A percentile compares a stretch with the other conserved stretches of the same genome.
phyloP scores from a whole-genome alignment of 2,888 invertebrate genomes.

The Brachylomia viminalis region DNA sequence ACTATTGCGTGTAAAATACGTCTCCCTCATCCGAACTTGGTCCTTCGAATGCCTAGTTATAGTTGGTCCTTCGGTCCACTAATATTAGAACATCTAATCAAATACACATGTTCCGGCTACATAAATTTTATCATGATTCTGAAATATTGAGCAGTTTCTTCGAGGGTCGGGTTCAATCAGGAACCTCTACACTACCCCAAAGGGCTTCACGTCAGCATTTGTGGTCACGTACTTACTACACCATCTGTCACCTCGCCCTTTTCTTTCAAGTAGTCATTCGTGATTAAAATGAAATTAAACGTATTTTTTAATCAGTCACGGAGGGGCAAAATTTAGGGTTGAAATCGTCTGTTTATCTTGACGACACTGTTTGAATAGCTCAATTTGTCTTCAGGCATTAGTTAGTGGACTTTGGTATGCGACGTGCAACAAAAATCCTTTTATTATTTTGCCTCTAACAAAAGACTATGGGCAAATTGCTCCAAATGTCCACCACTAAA shows the following conservation, averaged over 20 bases:
- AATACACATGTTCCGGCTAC: not conserved
- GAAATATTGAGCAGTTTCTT: slow-evolving; percentile 19
- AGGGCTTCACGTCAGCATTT: slow-evolving; percentile 19
- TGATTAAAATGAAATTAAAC: slow-evolving; percentile 32
- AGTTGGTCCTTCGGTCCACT: not conserved
- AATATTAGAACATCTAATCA: slow-evolving; percentile 15
- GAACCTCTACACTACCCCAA: slow-evolving; percentile 1
- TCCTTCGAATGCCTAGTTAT: not conserved
- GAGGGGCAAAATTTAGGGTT: not conserved
- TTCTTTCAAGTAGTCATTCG: slow-evolving; percentile 34
- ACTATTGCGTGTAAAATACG: not conserved
- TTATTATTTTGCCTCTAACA: not conserved
- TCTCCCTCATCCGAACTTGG: not conserved
- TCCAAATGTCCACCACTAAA: too few relatives aligned
- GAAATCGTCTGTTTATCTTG: slow-evolving; percentile 2
- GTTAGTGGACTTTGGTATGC: not conserved
- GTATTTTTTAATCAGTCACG: slow-evolving; percentile 12
- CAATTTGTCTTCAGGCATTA: not conserved
- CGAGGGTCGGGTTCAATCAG: slow-evolving; percentile 25
- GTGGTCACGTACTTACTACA: slow-evolving; percentile 27
- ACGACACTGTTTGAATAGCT: not conserved
- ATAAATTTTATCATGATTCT: slow-evolving; percentile 1
- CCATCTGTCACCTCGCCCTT: slow-evolving; percentile 30
- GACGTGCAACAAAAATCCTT: not conserved
- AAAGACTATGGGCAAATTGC: not conserved